Evolutionary conservation across 2,113 vertebrate species (phyloP).

Genomic region (Pollimyrus isidori): DNA sequence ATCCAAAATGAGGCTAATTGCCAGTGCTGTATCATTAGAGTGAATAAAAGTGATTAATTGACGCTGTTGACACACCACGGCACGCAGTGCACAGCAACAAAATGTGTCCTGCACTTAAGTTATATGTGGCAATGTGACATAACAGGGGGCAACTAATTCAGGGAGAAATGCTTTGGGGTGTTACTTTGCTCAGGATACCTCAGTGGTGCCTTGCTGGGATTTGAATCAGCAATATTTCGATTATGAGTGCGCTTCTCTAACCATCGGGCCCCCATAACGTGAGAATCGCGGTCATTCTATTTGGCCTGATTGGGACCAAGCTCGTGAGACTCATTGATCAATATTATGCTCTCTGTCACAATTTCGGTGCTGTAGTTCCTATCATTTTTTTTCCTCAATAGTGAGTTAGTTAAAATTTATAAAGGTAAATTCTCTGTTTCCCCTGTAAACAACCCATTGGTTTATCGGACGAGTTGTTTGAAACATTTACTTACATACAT

Average conservation of each 20-base stretch:
- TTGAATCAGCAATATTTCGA: no score
- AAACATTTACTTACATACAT: neutral
- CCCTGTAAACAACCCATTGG: neutral
- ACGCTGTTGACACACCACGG: no score
- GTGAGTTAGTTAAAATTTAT: neutral
- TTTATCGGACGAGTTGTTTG: neutral
- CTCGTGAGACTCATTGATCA: neutral
- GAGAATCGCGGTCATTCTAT: neutral
- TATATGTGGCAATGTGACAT: no score
- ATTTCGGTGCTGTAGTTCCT: neutral
- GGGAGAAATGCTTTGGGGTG: no score
- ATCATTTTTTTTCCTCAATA: neutral
- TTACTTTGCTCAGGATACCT: no score
- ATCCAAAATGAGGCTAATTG: neutral
- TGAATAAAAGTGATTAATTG: no score
- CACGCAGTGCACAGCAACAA: no score
- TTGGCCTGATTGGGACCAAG: neutral
- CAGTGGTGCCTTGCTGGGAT: no score
- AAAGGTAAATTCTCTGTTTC: neutral
- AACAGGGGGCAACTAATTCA: no score
- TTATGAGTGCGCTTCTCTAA: no score
- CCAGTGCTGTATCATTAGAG: neutral
- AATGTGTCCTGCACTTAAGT: no score
- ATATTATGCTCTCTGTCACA: neutral
- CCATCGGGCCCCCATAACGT: neutral